phyloP scores from a whole-genome alignment of 2,888 invertebrate genomes.

The Habroteleia sp. region DNA sequence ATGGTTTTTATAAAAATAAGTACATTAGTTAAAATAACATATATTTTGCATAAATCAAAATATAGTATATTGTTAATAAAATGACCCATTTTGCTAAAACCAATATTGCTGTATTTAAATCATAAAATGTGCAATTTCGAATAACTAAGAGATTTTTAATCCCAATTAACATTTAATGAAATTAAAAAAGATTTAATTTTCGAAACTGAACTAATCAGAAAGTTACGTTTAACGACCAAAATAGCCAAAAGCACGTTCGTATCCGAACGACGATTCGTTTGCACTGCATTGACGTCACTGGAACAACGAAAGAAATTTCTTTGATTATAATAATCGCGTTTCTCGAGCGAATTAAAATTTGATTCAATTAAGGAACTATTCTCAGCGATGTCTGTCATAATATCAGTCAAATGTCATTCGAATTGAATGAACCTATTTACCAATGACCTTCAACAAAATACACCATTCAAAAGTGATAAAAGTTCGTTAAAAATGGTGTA shows the following conservation, averaged over 20 bases:
- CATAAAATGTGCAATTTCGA: no score
- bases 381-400: slow-evolving; percentile 31
- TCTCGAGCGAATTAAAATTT: slow-evolving; percentile 45
- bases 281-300: slow-evolving; percentile 30
- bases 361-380: slow-evolving; percentile 51
- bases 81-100: no score
- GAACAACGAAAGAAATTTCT: slow-evolving; percentile 30
- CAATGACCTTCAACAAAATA: slow-evolving; percentile 44
- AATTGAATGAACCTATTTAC: slow-evolving; percentile 50
- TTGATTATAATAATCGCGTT: slow-evolving; percentile 45
- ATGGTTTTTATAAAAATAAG: no score
- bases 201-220: no score
- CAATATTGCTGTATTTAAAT: no score
- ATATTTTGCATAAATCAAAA: no score
- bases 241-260: neutral
- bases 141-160: no score
- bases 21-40: no score
- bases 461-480: slow-evolving; percentile 43
- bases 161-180: no score
- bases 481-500: slow-evolving; percentile 45
- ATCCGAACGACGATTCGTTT: neutral
- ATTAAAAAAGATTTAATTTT: no score
- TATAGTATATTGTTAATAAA: no score
- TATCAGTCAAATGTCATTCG: slow-evolving; percentile 45
- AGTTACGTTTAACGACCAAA: neutral